Base-by-base conservation (phyloP, 1,140 invertebrate genomes). In the Drosophila miranda region DNA sequence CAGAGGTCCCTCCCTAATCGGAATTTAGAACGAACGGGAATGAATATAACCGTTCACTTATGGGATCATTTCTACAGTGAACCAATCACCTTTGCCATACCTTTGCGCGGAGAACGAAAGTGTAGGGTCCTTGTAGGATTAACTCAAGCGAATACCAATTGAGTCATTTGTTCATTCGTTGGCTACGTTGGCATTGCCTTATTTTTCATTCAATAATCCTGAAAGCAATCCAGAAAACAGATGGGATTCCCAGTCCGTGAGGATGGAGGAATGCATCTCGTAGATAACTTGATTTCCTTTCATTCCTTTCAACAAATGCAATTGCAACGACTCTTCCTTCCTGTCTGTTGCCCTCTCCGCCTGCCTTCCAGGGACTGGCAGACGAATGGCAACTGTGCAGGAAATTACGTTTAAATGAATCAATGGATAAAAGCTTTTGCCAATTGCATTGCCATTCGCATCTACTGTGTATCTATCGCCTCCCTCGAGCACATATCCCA, bases 341-440 rank as follows among this genome's bases (percentile, higher is more conserved):
- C 34, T 38, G 11, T 11, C 34, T 38, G 6, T 19, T 28, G 34
- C 7, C 23, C 41, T 28, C 28, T 41, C 2, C 14, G 14, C 45
- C 34, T 38, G 45, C 30, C 58, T 46, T 43, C 38, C 56, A 38
- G 34, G 11, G 34, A 13, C 23, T 3, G 3, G 4, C 11, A 11
- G 11, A 38, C 34, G 34, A 13, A 38, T 38, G 11, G 34, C 34
- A 38, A 38, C 34, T 38, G 34, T 38, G 79, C 81, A 86, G 81
- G 81, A 84, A 84, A 84, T 84, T 86, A 58, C 69, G 68, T 62
- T 71, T 72, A 66, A 84, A 73, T 75, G 81, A 86, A 84, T 84
- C 76, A 84, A 86, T 84, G 77, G 80, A 86, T 84, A 84, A 76
- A 79, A 84, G 53, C 73, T 50, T 82, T 86, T 86, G 81, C 81